Evolutionary conservation across 1,140 invertebrate genomes (phyloP).

Genomic region (Drosophila nasuta): DNA sequence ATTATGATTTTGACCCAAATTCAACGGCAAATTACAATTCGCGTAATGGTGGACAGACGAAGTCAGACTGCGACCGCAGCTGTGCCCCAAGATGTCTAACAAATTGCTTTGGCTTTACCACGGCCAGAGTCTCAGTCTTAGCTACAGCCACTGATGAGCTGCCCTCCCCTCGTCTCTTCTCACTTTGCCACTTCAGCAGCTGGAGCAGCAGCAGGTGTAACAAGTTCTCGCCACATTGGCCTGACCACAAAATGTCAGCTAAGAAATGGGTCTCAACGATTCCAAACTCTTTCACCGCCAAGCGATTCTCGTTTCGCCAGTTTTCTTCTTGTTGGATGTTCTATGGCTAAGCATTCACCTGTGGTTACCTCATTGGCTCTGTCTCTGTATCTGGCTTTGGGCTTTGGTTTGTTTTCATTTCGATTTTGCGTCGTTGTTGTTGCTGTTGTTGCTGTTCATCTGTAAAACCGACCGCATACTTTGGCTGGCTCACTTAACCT

Average conservation of each 20-base stretch:
- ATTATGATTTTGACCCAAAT: conserved; percentile 81
- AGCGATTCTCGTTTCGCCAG: conserved; percentile 56
- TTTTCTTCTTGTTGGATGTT: conserved; percentile 25
- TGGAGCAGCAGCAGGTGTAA: conserved; percentile 68
- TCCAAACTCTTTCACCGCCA: conserved; percentile 39
- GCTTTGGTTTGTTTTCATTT: conserved; percentile 71
- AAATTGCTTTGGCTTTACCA: conserved; percentile 50
- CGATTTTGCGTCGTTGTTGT: conserved; percentile 46
- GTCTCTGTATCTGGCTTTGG: conserved; percentile 24
- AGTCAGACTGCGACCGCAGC: conserved; percentile 34
- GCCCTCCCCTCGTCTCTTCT: background rate
- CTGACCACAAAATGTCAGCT: conserved; percentile 75
- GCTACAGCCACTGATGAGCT: conserved; percentile 26
- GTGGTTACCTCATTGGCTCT: conserved; percentile 72
- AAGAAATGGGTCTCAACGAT: conserved; percentile 65
- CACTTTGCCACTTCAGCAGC: conserved; percentile 27
- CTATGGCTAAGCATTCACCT: conserved; percentile 44
- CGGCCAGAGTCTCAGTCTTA: background rate
- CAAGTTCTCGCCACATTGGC: conserved; percentile 75
- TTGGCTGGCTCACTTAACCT: conserved; percentile 57
- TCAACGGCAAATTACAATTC: conserved; percentile 72
- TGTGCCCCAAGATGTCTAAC: conserved; percentile 51
- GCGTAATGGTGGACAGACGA: conserved; percentile 46
- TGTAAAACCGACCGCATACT: conserved; percentile 56
- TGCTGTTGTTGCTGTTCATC: conserved; percentile 41